Percentiles rank a stretch among this genome's conserved stretches.
Evolutionary conservation across 2,888 invertebrate species (phyloP).

Genomic region (Conops quadrifasciatus): DNA sequence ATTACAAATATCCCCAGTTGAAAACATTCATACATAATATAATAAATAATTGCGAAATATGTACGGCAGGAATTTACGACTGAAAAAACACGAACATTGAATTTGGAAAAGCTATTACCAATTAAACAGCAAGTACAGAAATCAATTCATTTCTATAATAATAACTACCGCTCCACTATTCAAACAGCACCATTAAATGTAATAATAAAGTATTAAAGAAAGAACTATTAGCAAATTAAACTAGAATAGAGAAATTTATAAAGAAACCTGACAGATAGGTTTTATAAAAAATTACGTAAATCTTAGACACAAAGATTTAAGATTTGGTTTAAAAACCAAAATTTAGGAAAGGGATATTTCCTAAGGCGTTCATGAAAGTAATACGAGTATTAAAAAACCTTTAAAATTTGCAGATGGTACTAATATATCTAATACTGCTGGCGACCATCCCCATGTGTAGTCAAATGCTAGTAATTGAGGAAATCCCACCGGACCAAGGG

Average conservation of each 20-base stretch:
- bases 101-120: too few relatives aligned
- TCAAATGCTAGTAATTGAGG: too few relatives aligned
- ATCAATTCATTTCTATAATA: not conserved
- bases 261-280: too few relatives aligned
- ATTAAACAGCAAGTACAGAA: slow-evolving; percentile 27
- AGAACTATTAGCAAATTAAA: not conserved
- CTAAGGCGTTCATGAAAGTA: too few relatives aligned
- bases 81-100: too few relatives aligned
- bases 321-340: slow-evolving; percentile 7
- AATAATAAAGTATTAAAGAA: not conserved
- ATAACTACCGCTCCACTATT: not conserved
- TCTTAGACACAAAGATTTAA: slow-evolving; percentile 3
- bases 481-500: too few relatives aligned
- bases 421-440: slow-evolving; percentile 4
- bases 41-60: slow-evolving; percentile 41
- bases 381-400: too few relatives aligned
- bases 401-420: not conserved
- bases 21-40: slow-evolving; percentile 37
- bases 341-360: not conserved
- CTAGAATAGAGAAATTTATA: not conserved
- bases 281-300: not conserved
- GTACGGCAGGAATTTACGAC: slow-evolving; percentile 36
- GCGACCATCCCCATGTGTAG: slow-evolving; percentile 4
- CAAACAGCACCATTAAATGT: slow-evolving; percentile 2
- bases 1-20: slow-evolving; percentile 39